These are phyloP conservation scores for Campodea augens DNA, from an alignment of 1,140 invertebrate species.

Conservation along the genomic window DNA sequence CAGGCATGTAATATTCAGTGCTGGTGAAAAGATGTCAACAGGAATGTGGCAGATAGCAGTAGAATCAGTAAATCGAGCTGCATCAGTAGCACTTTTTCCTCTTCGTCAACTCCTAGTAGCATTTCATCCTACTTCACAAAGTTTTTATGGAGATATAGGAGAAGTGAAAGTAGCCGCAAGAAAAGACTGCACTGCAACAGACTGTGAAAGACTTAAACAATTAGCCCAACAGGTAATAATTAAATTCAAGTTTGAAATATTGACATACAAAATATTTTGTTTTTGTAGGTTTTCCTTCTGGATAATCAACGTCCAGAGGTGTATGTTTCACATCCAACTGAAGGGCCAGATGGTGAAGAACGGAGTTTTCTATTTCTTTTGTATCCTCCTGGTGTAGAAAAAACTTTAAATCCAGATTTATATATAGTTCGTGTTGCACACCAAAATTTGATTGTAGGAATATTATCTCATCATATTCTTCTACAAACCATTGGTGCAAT, in stretches of 20 bases:
- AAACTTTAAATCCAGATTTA: slow-evolving; percentile 52
- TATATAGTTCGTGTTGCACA: slow-evolving; percentile 67
- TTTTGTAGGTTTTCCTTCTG: slow-evolving; percentile 39
- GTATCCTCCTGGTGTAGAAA: slow-evolving; percentile 53
- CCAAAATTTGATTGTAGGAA: slow-evolving; percentile 61
- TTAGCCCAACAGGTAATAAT: slow-evolving; percentile 55
- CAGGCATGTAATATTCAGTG: slow-evolving; percentile 67
- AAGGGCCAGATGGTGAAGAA: slow-evolving; percentile 32
- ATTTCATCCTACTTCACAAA: slow-evolving; percentile 72
- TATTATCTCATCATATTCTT: slow-evolving; percentile 77
- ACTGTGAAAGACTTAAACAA: slow-evolving; percentile 60
- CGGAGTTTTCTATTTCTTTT: slow-evolving; percentile 77
- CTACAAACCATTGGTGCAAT: slow-evolving; percentile 74
- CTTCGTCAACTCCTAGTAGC: slow-evolving; percentile 66
- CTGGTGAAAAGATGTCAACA: slow-evolving; percentile 53
- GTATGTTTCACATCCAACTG: slow-evolving; percentile 16
- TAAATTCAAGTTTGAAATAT: not conserved
- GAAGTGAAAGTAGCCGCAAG: slow-evolving; percentile 83
- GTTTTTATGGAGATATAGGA: slow-evolving; percentile 79
- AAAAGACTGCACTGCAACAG: slow-evolving; percentile 57
- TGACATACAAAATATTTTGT: slow-evolving; percentile 2
- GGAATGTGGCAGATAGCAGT: slow-evolving; percentile 71
- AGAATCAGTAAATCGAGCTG: slow-evolving; percentile 54
- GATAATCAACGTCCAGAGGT: slow-evolving; percentile 32
- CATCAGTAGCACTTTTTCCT: slow-evolving; percentile 60